Percentiles rank a stretch among this genome's conserved stretches.
Conservation (phyloP, 2,797 vertebrate genomes). For the Pelodytes ibericus region DNA sequence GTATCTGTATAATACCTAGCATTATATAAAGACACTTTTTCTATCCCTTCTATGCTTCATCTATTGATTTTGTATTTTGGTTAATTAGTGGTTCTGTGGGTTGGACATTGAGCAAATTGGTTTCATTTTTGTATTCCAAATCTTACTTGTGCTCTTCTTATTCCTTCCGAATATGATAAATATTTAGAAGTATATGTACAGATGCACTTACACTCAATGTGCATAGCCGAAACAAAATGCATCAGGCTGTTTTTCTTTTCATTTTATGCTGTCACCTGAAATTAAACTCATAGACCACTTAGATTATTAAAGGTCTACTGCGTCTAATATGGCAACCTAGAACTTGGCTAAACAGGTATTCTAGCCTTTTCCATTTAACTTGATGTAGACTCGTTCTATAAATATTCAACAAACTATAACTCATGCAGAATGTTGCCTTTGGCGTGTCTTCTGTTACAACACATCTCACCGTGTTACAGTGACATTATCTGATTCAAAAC, state of each 20-base stretch:
- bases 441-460: conserved; percentile 49
- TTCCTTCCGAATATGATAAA: no score
- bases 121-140: no score
- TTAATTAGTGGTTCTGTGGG: no score
- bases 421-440: conserved; percentile 54
- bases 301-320: conserved; percentile 32
- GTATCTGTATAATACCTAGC: no score
- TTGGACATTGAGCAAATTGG: no score
- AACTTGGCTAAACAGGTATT: conserved; percentile 29
- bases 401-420: conserved; percentile 48
- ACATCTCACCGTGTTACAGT: conserved; percentile 24
- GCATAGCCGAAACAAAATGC: neutral
- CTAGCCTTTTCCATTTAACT: neutral
- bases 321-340: neutral
- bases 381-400: conserved; percentile 24
- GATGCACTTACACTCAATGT: no score
- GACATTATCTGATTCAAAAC: conserved; percentile 53
- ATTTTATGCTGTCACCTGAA: conserved; percentile 13
- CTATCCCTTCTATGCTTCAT: no score
- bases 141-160: no score
- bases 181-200: no score
- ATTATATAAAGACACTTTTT: no score
- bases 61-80: no score
- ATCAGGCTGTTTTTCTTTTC: conserved; percentile 13
- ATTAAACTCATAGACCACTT: conserved; percentile 14